These are phyloP conservation scores for Drosophila mimetica DNA, from an alignment of 2,888 invertebrate genomes.

Conservation along the genomic window DNA sequence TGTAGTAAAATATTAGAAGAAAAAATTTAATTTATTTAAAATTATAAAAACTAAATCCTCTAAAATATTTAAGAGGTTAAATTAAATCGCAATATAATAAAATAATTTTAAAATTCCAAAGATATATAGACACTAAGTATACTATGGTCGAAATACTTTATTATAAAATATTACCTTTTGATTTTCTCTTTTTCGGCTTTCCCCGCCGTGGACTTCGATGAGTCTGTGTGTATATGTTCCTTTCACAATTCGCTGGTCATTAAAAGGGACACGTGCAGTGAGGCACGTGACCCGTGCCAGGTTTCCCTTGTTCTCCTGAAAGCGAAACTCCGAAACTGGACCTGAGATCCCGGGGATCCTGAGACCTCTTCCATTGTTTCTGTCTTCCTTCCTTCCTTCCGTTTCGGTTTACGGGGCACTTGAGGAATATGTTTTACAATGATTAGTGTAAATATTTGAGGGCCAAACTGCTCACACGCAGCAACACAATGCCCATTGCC, in stretches of 20 bases:
- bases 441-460: conserved; percentile 74
- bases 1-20: no score
- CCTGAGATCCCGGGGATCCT: conserved; percentile 49
- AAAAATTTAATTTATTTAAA: no score
- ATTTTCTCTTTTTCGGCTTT: conserved; percentile 48
- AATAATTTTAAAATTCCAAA: no score
- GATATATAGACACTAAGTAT: no score
- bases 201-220: background rate
- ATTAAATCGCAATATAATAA: no score
- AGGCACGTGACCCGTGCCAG: conserved; percentile 81
- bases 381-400: conserved; percentile 23
- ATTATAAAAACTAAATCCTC: no score
- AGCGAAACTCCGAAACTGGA: conserved; percentile 43
- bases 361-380: conserved; percentile 41
- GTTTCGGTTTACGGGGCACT: conserved; percentile 43
- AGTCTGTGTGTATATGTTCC: conserved; percentile 24
- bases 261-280: conserved; percentile 83
- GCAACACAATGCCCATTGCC: conserved; percentile 44
- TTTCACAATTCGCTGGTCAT: conserved; percentile 82
- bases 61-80: no score
- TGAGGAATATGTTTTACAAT: conserved; percentile 61
- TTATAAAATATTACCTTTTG: conserved; percentile 47
- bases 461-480: conserved; percentile 61
- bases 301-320: conserved; percentile 71
- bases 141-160: no score